Percentiles rank a stretch among this genome's conserved stretches.
Conservation (phyloP, 2,113 vertebrate species). For the Tylochromis polylepis region DNA sequence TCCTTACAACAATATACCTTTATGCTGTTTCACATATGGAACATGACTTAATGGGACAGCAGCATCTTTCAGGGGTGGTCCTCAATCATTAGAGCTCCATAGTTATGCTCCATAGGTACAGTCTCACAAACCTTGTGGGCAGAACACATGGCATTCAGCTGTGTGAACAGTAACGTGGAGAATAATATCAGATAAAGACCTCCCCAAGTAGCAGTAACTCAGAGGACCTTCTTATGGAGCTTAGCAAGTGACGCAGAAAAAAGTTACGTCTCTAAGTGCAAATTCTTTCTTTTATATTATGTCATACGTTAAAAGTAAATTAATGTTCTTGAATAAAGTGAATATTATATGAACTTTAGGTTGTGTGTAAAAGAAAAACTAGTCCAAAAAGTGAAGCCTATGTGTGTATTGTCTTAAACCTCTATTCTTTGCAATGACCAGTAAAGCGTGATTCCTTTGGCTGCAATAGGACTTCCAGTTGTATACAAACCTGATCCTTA, state of each 20-base stretch:
- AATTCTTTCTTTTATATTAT: neutral
- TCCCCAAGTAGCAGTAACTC: neutral
- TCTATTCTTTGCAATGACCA: neutral
- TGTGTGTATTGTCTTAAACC: neutral
- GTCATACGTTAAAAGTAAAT: neutral
- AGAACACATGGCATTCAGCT: neutral
- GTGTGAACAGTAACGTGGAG: neutral
- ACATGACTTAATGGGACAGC: constrained; percentile 21
- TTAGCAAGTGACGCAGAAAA: neutral
- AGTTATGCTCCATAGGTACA: neutral
- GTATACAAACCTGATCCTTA: neutral
- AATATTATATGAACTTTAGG: neutral
- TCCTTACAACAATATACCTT: constrained; percentile 48
- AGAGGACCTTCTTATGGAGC: neutral
- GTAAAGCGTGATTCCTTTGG: neutral
- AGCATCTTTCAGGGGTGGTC: constrained; percentile 61
- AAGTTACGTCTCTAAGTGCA: neutral
- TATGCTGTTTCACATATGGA: constrained; percentile 42
- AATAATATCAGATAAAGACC: neutral
- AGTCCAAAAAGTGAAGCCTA: neutral
- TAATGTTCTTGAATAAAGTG: neutral
- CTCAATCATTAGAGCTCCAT: constrained; percentile 28
- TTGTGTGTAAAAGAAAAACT: neutral
- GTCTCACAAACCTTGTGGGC: constrained; percentile 6
- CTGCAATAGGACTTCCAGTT: neutral